Evolutionary conservation across 2,797 vertebrate genomes (phyloP), one percentile per base, ranked within the genome.

Genomic region (Gastrophryne carolinensis): DNA sequence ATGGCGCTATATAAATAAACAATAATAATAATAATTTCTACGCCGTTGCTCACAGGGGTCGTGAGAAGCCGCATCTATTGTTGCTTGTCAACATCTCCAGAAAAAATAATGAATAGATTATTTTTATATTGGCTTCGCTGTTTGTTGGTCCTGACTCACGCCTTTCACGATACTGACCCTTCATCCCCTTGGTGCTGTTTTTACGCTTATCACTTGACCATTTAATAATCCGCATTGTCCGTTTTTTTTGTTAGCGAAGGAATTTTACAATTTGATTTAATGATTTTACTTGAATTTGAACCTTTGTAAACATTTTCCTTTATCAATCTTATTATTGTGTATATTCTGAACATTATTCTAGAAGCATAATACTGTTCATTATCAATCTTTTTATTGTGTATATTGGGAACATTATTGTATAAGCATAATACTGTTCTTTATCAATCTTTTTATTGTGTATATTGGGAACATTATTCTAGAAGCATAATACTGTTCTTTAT

Each of bases 181-280:
- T 53, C 44, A 58, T 57, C 32, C 9, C 24, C 19, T 12, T 21
- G n/a, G 24, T 15, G 35, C 52, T 57, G 6, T 26, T 54, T 68
- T 39, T n/a, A n/a, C n/a, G n/a, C n/a, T n/a, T 26, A 53, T 56
- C 50, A 68, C 54, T 68, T 54, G 65, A 68, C 52, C 35, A 30
- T 30, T 56, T 56, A 69, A 41, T 30, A 69, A 57, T 69, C 32
- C 35, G 44, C 24, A 69, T 69, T 69, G 27, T 57, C 66, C 29
- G 26, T 35, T 32, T 69, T 37, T 35, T 32, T 69, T 37, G 35
- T 39, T 69, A 30, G 56, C 44, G 50, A 69, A 30, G 4, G 37
- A 52, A 47, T 13, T 32, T 7, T 35, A 34, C 44, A 71, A 34
- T 58, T 39, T 71, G 60, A 60, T 71, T 47, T 58, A 60, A 49